Conservation (phyloP, 2,797 vertebrate genomes). For the Hydrophis major region DNA sequence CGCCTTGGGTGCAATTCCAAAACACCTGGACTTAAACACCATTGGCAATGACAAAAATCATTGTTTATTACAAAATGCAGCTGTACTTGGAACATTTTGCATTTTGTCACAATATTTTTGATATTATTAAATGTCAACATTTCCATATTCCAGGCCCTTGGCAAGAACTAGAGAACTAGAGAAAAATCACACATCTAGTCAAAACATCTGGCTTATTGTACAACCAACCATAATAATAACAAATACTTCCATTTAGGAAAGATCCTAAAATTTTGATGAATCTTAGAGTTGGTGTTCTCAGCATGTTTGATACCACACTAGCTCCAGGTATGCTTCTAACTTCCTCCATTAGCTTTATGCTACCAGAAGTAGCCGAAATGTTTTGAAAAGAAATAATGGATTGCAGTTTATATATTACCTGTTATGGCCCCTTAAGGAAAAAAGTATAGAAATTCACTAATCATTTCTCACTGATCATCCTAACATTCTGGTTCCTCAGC, state of each 20-base stretch:
- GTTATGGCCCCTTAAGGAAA: background rate
- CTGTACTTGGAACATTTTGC: background rate
- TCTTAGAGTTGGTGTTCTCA: background rate
- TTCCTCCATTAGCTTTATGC: background rate
- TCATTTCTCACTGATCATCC: background rate
- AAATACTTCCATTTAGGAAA: constrained; percentile 30
- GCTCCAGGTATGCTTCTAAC: background rate
- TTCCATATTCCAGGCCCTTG: background rate
- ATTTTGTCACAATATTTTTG: background rate
- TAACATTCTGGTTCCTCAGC: background rate
- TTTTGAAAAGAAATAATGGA: background rate
- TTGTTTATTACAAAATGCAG: background rate
- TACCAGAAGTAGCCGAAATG: background rate
- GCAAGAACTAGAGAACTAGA: background rate
- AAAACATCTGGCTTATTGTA: background rate
- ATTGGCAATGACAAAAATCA: background rate
- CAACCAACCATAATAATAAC: background rate
- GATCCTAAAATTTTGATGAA: background rate
- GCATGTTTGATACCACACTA: background rate
- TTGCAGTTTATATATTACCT: background rate
- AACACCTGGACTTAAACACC: background rate
- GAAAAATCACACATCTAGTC: background rate
- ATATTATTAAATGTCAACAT: background rate
- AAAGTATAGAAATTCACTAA: background rate
- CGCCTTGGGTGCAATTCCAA: background rate